Percentiles rank a stretch among this genome's conserved stretches.
Evolutionary conservation across 2,888 invertebrate species (phyloP).

Genomic region (Mythimna pallens): DNA sequence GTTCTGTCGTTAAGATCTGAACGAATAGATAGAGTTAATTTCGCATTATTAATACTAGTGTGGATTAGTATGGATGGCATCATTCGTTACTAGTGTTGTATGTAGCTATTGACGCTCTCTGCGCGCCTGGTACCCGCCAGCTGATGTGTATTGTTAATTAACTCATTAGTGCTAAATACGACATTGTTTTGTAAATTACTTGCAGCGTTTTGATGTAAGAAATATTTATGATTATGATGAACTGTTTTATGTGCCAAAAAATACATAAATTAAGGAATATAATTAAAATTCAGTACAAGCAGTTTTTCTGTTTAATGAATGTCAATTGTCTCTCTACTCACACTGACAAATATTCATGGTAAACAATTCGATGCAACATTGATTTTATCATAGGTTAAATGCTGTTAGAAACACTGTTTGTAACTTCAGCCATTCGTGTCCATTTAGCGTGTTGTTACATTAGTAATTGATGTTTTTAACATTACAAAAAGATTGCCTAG

Average conservation of each 20-base stretch:
- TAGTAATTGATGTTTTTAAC: too few species aligned
- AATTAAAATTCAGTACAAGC: too few species aligned
- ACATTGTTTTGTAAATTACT: slow-evolving; percentile 24
- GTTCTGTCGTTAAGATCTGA: too few species aligned
- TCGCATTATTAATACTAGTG: too few species aligned
- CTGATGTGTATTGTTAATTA: slow-evolving; percentile 28
- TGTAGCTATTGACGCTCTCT: slow-evolving; percentile 2
- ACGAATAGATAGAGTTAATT: too few species aligned
- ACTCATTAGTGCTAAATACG: slow-evolving; percentile 35
- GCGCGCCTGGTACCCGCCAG: slow-evolving; percentile 17
- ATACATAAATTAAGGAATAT: background rate
- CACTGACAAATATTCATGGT: background rate
- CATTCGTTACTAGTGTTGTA: slow-evolving; percentile 8
- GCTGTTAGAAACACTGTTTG: background rate
- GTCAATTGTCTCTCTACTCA: too few species aligned
- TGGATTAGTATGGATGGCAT: too few species aligned
- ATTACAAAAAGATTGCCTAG: too few species aligned
- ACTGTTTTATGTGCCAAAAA: background rate
- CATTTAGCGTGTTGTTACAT: too few species aligned
- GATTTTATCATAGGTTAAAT: background rate
- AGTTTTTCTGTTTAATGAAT: too few species aligned
- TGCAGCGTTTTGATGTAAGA: slow-evolving; percentile 1
- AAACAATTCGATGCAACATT: background rate
- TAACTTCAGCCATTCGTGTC: too few species aligned
- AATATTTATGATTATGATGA: slow-evolving; percentile 15